Percentiles rank a stretch among this genome's conserved stretches.
Evolutionary conservation across 2,888 invertebrate species (phyloP).

Genomic region (Drosophila atripex): DNA sequence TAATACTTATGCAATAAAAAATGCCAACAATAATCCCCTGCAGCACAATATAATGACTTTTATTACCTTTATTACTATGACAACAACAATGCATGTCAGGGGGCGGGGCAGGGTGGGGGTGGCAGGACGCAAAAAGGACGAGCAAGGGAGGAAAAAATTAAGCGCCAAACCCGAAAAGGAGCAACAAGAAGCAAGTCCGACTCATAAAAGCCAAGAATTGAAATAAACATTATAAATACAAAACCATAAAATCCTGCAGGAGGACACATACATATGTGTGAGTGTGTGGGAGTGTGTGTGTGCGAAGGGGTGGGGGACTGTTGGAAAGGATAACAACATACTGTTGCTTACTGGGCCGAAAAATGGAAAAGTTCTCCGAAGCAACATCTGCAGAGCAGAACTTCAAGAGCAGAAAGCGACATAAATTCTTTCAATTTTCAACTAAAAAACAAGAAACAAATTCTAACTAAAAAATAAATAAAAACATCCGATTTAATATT

Average conservation of each 20-base stretch:
- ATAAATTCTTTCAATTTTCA: not conserved
- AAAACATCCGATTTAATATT: too few species aligned
- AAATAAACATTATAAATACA: conserved; percentile 78
- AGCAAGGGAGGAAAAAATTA: conserved; percentile 28
- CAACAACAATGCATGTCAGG: conserved; percentile 64
- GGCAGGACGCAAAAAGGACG: conserved; percentile 4
- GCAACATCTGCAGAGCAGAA: conserved; percentile 3
- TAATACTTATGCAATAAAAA: conserved; percentile 60
- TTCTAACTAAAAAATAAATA: not conserved
- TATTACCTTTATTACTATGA: conserved; percentile 76
- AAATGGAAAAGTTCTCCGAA: conserved; percentile 11
- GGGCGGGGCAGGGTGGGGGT: conserved; percentile 23
- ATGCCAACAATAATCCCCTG: conserved; percentile 70
- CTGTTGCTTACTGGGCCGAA: conserved; percentile 38
- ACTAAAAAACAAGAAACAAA: not conserved
- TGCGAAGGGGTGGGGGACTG: not conserved
- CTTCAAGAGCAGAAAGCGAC: conserved; percentile 8
- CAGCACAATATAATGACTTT: conserved; percentile 80
- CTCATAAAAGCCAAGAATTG: conserved; percentile 72
- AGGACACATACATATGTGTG: conserved; percentile 14
- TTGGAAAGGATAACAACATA: conserved; percentile 5
- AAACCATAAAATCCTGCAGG: conserved; percentile 66
- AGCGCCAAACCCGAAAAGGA: conserved; percentile 30
- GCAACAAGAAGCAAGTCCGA: conserved; percentile 31
- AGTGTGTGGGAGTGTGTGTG: not conserved